These are phyloP conservation scores for Sebastes vulpes DNA, from an alignment of 2,797 vertebrate species.

Conservation along the genomic window DNA sequence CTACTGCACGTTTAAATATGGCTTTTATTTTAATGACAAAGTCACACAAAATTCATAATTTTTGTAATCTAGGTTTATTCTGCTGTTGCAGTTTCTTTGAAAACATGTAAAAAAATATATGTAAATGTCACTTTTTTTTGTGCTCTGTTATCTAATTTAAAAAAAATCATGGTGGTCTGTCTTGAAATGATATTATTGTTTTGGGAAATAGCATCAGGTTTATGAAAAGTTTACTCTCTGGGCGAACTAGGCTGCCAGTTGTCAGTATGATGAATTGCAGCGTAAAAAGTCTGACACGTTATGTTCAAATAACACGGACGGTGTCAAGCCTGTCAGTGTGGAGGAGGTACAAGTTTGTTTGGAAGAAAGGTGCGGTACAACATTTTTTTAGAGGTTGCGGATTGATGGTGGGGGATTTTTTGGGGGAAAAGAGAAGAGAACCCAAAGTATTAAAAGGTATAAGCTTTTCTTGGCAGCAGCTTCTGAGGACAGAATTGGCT, in stretches of 20 bases:
- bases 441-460: constrained; percentile 81
- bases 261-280: constrained; percentile 46
- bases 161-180: constrained; percentile 3
- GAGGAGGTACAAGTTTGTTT: constrained; percentile 51
- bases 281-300: constrained; percentile 31
- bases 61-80: neutral
- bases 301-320: constrained; percentile 33
- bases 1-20: neutral
- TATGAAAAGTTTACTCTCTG: constrained; percentile 11
- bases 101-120: neutral
- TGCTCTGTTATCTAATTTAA: neutral
- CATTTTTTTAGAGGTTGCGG: constrained; percentile 18
- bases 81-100: neutral
- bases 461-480: constrained; percentile 81
- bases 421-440: constrained; percentile 58
- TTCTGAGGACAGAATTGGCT: constrained; percentile 81
- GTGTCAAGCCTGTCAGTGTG: constrained; percentile 47
- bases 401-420: constrained; percentile 48
- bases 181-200: constrained; percentile 5
- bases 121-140: neutral
- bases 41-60: neutral
- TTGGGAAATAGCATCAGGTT: neutral
- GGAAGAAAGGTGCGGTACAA: constrained; percentile 36
- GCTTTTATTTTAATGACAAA: neutral
- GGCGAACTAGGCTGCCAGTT: constrained; percentile 1